A percentile compares a stretch with the other conserved stretches of the same genome.
These are phyloP conservation scores for Knipowitschia caucasica DNA, from an alignment of 2,797 vertebrate genomes.

Conservation along the genomic window DNA sequence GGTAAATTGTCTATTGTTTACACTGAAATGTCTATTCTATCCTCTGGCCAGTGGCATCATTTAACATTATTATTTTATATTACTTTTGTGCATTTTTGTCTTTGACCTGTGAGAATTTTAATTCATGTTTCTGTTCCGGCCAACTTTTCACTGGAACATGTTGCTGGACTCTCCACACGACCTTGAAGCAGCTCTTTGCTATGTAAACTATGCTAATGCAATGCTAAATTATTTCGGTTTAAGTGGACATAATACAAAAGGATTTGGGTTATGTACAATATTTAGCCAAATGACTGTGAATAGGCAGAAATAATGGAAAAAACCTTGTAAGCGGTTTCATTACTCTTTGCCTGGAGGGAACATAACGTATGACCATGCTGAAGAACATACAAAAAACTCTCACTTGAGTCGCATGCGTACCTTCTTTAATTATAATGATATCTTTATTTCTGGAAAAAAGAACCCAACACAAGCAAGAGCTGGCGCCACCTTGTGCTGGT, in stretches of 20 bases:
- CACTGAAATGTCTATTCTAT: not conserved
- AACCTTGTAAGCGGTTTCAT: not conserved
- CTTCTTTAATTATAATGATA: no score
- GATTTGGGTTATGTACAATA: slow-evolving; percentile 13
- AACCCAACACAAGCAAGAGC: no score
- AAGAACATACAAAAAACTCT: no score
- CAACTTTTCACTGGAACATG: slow-evolving; percentile 2
- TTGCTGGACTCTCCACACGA: not conserved
- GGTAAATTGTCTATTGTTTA: no score
- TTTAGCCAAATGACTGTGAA: slow-evolving; percentile 12
- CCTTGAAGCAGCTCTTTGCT: slow-evolving; percentile 5
- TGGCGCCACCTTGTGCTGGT: no score
- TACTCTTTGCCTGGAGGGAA: not conserved
- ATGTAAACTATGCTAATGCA: slow-evolving; percentile 14
- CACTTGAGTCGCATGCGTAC: no score
- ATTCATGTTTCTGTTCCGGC: not conserved
- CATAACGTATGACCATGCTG: not conserved
- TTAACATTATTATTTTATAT: no score
- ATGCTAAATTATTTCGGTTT: slow-evolving; percentile 15
- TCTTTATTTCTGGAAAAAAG: no score
- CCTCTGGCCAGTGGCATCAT: no score
- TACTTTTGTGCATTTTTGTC: no score
- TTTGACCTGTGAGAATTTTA: not conserved
- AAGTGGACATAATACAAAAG: slow-evolving; percentile 11
- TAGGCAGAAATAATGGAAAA: slow-evolving; percentile 2